These are phyloP conservation scores for Gandaritis pyraliata DNA, from an alignment of 2,888 invertebrate species.

Conservation along the genomic window DNA sequence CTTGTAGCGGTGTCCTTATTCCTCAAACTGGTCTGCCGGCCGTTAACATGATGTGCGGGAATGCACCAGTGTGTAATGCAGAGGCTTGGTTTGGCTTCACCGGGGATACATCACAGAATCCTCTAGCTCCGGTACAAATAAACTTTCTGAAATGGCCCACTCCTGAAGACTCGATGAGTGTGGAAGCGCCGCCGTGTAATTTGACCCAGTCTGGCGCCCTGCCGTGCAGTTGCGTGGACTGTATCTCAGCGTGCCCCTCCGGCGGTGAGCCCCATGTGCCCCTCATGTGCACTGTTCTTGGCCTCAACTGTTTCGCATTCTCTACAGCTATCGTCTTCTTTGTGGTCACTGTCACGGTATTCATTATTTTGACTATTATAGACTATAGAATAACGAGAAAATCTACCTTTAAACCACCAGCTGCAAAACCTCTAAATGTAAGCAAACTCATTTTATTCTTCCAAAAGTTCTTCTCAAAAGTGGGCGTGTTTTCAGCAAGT, in stretches of 20 bases:
- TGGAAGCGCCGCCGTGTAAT: constrained; percentile 81
- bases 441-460: constrained; percentile 57
- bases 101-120: constrained; percentile 81
- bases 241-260: constrained; percentile 85
- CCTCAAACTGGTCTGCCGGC: constrained; percentile 90
- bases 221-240: constrained; percentile 92
- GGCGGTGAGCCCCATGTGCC: constrained; percentile 68
- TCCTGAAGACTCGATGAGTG: constrained; percentile 71
- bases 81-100: constrained; percentile 87
- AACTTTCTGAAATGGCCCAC: constrained; percentile 79
- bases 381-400: constrained; percentile 47
- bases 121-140: constrained; percentile 86
- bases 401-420: constrained; percentile 34
- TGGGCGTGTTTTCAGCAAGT: constrained; percentile 86
- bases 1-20: constrained; percentile 91
- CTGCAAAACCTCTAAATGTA: constrained; percentile 30
- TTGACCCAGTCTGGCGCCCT: constrained; percentile 81
- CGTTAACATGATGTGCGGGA: constrained; percentile 91
- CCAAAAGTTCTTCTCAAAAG: constrained; percentile 61
- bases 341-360: constrained; percentile 64
- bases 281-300: constrained; percentile 82
- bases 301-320: constrained; percentile 87
- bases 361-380: constrained; percentile 57
- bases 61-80: constrained; percentile 86
- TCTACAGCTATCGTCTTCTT: constrained; percentile 84